Percentiles rank a stretch among this genome's conserved stretches.
These are phyloP conservation scores for Coenonympha arcania DNA, from an alignment of 2,888 invertebrate genomes.

Conservation along the genomic window DNA sequence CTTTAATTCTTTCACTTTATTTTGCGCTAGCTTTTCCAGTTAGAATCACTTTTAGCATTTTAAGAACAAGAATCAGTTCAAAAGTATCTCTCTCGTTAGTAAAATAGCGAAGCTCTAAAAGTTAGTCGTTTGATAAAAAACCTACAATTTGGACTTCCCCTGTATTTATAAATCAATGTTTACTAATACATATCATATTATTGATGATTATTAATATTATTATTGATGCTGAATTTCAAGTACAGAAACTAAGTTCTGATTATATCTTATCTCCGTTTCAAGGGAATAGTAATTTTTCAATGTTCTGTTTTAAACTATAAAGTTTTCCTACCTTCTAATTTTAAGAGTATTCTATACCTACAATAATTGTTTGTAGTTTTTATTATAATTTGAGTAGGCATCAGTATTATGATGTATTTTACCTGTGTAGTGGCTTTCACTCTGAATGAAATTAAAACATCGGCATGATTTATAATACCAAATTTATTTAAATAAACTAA, in stretches of 20 bases:
- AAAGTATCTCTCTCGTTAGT: conserved; percentile 14
- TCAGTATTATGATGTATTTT: not conserved
- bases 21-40: too few species aligned
- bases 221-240: too few species aligned
- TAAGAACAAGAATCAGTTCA: conserved; percentile 9
- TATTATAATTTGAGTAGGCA: not conserved
- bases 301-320: too few species aligned
- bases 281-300: too few species aligned
- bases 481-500: conserved; percentile 1
- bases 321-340: not conserved
- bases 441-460: not conserved
- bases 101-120: conserved; percentile 21
- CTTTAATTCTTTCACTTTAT: too few species aligned
- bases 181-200: too few species aligned
- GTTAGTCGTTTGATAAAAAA: conserved; percentile 6
- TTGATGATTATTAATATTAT: too few species aligned
- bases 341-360: not conserved
- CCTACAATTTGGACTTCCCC: too few species aligned
- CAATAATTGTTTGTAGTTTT: not conserved
- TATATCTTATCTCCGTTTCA: too few species aligned
- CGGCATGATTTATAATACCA: not conserved
- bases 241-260: too few species aligned
- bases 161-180: too few species aligned
- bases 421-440: not conserved
- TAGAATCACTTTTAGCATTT: conserved; percentile 2